A percentile compares a stretch with the other conserved stretches of the same genome.
phyloP scores from a whole-genome alignment of 2,797 vertebrate species.

The Calcarius lapponicus region DNA sequence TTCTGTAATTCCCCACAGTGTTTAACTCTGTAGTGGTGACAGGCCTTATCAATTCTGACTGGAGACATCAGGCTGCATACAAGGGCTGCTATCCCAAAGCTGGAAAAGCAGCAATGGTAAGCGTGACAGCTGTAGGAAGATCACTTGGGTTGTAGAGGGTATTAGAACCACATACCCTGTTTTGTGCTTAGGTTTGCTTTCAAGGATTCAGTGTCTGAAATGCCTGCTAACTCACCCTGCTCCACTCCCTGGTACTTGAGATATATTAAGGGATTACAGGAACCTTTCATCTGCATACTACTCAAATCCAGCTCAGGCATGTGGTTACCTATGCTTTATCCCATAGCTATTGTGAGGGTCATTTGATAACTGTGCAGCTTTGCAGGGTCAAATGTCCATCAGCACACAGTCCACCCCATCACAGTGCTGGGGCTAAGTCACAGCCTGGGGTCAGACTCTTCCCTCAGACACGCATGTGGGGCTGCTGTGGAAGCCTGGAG shows the following conservation, averaged over 20 bases:
- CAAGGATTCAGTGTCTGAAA: background rate
- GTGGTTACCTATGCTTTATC: background rate
- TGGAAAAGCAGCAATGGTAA: background rate
- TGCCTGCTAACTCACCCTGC: background rate
- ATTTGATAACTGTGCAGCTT: background rate
- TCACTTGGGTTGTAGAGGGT: background rate
- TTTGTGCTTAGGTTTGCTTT: background rate
- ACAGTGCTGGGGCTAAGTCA: background rate
- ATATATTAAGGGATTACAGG: constrained; percentile 20
- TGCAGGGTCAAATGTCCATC: background rate
- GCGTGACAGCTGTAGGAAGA: constrained; percentile 2
- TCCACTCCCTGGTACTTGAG: background rate
- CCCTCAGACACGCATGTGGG: background rate
- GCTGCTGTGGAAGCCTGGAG: background rate
- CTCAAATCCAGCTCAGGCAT: background rate
- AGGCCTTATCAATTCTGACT: background rate
- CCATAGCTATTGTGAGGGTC: background rate
- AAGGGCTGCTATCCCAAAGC: background rate
- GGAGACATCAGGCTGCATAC: background rate
- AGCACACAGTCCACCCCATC: background rate
- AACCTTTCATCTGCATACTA: constrained; percentile 10
- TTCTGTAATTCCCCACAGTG: background rate
- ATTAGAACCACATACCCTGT: background rate
- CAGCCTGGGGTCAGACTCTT: background rate
- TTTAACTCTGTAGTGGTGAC: background rate